Conservation (phyloP, 1,140 invertebrate genomes). For the Trialeurodes vaporariorum region DNA sequence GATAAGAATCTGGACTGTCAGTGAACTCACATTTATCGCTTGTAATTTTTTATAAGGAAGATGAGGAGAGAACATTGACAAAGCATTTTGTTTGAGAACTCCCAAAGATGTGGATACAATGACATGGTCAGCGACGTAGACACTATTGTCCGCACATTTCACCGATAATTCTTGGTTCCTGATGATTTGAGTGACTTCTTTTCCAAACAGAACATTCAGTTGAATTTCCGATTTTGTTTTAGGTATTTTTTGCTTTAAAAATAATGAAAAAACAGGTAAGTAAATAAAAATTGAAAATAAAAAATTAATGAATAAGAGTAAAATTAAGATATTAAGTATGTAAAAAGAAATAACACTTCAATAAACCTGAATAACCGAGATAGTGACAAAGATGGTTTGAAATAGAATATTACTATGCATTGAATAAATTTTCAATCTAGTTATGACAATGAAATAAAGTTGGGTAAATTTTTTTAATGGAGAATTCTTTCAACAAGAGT, state of each 20-base stretch:
- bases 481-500: too few relatives aligned
- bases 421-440: too few relatives aligned
- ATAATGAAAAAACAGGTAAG: slow-evolving; percentile 6
- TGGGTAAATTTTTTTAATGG: too few relatives aligned
- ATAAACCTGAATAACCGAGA: too few relatives aligned
- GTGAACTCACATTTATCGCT: slow-evolving; percentile 39
- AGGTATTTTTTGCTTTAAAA: slow-evolving; percentile 7
- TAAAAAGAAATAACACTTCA: too few relatives aligned
- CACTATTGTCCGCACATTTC: slow-evolving; percentile 45
- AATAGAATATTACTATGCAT: too few relatives aligned
- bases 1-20: slow-evolving; percentile 8
- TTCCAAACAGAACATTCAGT: slow-evolving; percentile 36
- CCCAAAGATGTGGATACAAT: slow-evolving; percentile 55
- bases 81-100: slow-evolving; percentile 46
- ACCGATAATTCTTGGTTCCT: slow-evolving; percentile 30
- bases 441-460: too few relatives aligned
- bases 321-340: too few relatives aligned
- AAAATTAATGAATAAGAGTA: too few relatives aligned
- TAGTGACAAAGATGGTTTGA: too few relatives aligned
- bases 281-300: too few relatives aligned
- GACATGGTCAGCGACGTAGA: slow-evolving; percentile 46
- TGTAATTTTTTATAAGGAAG: slow-evolving; percentile 45
- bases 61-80: slow-evolving; percentile 44
- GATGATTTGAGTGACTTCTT: slow-evolving; percentile 38
- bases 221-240: slow-evolving; percentile 21